These are phyloP conservation scores for Bombus vancouverensis DNA, from an alignment of 1,140 invertebrate genomes.

Conservation along the genomic window DNA sequence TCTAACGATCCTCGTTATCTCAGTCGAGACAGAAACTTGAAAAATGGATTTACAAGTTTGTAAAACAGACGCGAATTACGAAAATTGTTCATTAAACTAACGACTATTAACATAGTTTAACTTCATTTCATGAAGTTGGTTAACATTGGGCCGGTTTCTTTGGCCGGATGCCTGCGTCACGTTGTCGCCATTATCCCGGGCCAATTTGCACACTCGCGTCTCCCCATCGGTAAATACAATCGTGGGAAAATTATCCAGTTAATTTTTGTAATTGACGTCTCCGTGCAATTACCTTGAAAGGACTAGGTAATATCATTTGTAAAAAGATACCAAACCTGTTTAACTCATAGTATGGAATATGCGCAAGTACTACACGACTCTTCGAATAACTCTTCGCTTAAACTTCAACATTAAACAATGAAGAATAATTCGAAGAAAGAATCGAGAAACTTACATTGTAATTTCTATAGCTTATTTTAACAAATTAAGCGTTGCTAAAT, in stretches of 20 bases:
- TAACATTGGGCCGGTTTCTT: conserved; percentile 22
- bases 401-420: background rate
- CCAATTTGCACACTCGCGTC: conserved; percentile 21
- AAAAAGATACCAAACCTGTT: background rate
- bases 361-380: no score
- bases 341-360: background rate
- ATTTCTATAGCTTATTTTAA: background rate
- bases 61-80: background rate
- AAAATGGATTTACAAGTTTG: background rate
- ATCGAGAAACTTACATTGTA: background rate
- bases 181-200: conserved; percentile 34
- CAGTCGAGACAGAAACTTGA: no score
- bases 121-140: background rate
- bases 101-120: background rate
- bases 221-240: conserved; percentile 13
- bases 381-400: no score
- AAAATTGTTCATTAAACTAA: conserved; percentile 18
- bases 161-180: background rate
- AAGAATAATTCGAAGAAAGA: background rate
- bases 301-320: background rate
- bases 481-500: background rate
- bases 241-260: conserved; percentile 22
- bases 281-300: background rate
- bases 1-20: background rate
- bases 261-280: conserved; percentile 11